Conservation (phyloP, 2,888 invertebrate genomes). For the Lamellibrachia satsuma region DNA sequence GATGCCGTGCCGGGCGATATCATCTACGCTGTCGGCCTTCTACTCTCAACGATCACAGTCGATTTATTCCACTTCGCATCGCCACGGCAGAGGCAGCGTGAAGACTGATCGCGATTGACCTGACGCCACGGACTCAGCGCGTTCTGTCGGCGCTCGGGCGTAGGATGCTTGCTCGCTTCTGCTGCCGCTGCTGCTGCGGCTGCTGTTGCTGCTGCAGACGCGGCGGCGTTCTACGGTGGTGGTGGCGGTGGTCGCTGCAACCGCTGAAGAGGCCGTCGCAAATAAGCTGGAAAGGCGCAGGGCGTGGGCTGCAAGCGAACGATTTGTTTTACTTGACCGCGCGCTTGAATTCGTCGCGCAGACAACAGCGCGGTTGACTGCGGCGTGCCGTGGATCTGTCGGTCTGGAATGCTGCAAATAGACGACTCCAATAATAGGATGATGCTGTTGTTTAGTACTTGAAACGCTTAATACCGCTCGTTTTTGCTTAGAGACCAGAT, state of each 20-base stretch:
- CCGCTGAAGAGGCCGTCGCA: neutral
- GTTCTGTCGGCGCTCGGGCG: neutral
- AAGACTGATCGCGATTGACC: slow-evolving; percentile 12
- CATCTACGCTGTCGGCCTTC: slow-evolving; percentile 10
- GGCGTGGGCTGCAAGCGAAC: neutral
- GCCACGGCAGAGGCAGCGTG: neutral
- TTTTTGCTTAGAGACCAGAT: neutral
- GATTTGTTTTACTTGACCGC: slow-evolving; percentile 9
- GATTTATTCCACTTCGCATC: neutral
- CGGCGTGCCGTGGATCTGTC: neutral
- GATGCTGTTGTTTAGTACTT: neutral
- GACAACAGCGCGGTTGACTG: neutral
- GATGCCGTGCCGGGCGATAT: neutral
- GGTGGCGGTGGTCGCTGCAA: neutral
- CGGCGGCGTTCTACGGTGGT: neutral
- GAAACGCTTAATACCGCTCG: neutral
- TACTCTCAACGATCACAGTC: neutral
- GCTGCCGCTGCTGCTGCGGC: neutral
- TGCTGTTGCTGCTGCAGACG: neutral
- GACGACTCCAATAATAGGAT: neutral
- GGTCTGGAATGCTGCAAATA: neutral
- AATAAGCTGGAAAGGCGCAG: neutral
- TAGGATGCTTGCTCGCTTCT: neutral
- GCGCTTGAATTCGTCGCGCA: neutral
- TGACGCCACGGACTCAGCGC: neutral